Evolutionary conservation across 2,113 vertebrate species (phyloP), one percentile per base, ranked within the genome.

Genomic region (Odobenus rosmarus): DNA sequence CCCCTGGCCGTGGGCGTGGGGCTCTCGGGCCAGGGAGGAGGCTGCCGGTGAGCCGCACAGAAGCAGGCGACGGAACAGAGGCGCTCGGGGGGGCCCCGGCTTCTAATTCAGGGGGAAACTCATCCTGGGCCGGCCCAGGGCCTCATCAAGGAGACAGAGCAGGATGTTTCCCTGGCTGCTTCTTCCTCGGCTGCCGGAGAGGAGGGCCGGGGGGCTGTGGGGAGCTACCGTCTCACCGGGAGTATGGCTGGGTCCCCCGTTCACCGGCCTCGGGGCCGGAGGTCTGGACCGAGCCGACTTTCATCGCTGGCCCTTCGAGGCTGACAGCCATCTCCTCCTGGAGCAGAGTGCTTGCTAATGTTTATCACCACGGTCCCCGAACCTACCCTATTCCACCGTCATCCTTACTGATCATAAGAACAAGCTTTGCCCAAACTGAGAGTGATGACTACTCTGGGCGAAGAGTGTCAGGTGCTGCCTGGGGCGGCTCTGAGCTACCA

Each of bases 101-200:
- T 93, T 96, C 85, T 98, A 97, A 98, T 97, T 98, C 90, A 96
- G 80, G 97, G 93, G 64, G 87, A 97, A 97, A 67, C 88, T 93
- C 21, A 28, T 55, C 59, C 64, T 74, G 90, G 95, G 94, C 87
- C 96, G 67, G 96, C 92, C 94, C 91, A 12, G 76, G 96, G 77
- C 98, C 96, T 93, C 42, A 13, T 72, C 53, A 49, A 31, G 76
- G 42, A 82, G n/a, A 24, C 61, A n/a, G 46, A 19, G 33, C 42
- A 36, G 83, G 81, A 46, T 21, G 55, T 28, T n/a, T 28, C 62
- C 36, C 28, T 4, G 39, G n/a, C 46, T 31, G 26, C 33, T 53
- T 19, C 74, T 57, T 59, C 79, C 55, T 51, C 33, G 39, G n/a
- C 82, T 42, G 67, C 23, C 33, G 5, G 36, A 11, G 7, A 46